phyloP scores from a whole-genome alignment of 2,888 invertebrate species.

The Julus scanicus region DNA sequence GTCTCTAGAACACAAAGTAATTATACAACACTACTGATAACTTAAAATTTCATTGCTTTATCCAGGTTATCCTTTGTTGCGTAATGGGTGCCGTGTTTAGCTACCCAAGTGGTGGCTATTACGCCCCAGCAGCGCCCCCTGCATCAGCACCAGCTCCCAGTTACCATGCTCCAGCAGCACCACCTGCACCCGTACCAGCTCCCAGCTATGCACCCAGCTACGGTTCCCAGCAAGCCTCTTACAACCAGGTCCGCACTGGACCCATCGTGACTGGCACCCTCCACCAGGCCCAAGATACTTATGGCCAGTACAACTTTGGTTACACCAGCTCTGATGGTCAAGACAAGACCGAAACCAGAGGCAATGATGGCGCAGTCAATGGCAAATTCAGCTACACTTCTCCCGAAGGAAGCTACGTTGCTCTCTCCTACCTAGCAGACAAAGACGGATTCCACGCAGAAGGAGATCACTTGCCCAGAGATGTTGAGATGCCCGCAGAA shows the following conservation, averaged over 20 bases:
- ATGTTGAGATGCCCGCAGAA: slow-evolving; percentile 45
- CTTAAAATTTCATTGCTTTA: background rate
- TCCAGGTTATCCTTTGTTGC: slow-evolving; percentile 6
- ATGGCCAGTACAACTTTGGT: slow-evolving; percentile 77
- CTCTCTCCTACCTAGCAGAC: slow-evolving; percentile 73
- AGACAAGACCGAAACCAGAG: slow-evolving; percentile 77
- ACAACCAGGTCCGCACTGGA: background rate
- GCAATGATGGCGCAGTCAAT: slow-evolving; percentile 74
- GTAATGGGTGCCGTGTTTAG: slow-evolving; percentile 2
- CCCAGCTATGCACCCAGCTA: slow-evolving; percentile 41
- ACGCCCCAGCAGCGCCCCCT: background rate
- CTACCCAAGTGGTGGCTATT: slow-evolving; percentile 33
- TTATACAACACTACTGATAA: no score
- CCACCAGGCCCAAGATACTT: slow-evolving; percentile 68
- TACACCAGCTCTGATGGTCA: slow-evolving; percentile 77
- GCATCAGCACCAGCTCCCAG: no score
- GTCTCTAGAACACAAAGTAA: no score
- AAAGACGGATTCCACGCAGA: slow-evolving; percentile 81
- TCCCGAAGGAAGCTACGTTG: slow-evolving; percentile 72
- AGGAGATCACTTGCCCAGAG: slow-evolving; percentile 67
- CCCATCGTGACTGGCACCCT: slow-evolving; percentile 48
- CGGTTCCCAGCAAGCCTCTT: background rate
- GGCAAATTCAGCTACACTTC: slow-evolving; percentile 78
- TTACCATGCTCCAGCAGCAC: background rate
- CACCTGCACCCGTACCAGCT: background rate